phyloP scores from a whole-genome alignment of 2,888 invertebrate species.

The Ectobius pallidus region DNA sequence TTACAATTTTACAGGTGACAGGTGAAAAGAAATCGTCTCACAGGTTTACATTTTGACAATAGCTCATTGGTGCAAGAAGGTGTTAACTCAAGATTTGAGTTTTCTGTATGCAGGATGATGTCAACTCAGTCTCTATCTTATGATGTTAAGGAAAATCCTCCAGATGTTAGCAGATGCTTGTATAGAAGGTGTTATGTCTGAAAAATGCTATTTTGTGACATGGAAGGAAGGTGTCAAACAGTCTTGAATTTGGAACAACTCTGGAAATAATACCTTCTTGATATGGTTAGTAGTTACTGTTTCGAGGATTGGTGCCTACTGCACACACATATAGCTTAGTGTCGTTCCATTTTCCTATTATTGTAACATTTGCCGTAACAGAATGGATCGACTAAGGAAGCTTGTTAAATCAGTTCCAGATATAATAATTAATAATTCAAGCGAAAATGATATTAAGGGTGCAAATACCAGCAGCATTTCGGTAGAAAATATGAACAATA shows the following conservation, averaged over 20 bases:
- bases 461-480: not conserved
- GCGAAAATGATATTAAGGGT: not conserved
- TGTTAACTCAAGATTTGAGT: not conserved
- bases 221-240: not conserved
- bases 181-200: not conserved
- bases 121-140: not conserved
- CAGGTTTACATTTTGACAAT: too few species aligned
- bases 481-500: not conserved
- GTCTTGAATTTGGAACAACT: not conserved
- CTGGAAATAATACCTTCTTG: not conserved
- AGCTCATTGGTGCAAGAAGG: not conserved
- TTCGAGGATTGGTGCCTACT: too few species aligned
- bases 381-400: too few species aligned
- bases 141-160: not conserved
- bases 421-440: too few species aligned
- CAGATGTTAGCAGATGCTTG: not conserved
- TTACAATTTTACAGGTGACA: too few species aligned
- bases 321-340: too few species aligned
- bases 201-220: not conserved
- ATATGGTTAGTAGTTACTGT: too few species aligned
- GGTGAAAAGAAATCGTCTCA: too few species aligned
- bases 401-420: too few species aligned
- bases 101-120: not conserved
- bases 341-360: too few species aligned
- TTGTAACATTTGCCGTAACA: too few species aligned